A percentile compares a stretch with the other conserved stretches of the same genome.
Evolutionary conservation across 2,113 vertebrate species (phyloP).

Genomic region (Protobothrops flavoviridis): DNA sequence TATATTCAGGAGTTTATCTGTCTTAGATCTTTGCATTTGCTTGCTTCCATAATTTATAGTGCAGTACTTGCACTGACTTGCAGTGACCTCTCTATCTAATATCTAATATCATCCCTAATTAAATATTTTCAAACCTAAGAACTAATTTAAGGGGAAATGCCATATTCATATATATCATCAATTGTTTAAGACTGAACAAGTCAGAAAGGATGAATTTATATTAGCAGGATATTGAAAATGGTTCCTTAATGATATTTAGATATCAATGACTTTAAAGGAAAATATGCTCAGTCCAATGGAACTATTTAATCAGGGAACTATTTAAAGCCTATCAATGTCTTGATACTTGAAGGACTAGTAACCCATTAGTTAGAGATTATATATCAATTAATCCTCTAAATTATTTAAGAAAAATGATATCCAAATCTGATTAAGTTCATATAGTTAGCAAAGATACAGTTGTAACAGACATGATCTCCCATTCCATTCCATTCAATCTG

Average conservation of each 20-base stretch:
- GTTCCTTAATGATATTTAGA: neutral
- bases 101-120: neutral
- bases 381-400: neutral
- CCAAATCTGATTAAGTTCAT: neutral
- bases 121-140: neutral
- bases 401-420: neutral
- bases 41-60: neutral
- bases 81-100: neutral
- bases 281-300: neutral
- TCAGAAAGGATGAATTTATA: neutral
- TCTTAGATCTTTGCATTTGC: neutral
- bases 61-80: neutral
- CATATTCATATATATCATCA: neutral
- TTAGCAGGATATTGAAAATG: neutral
- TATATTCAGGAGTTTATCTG: neutral
- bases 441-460: neutral
- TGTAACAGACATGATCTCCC: neutral
- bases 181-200: neutral
- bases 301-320: neutral
- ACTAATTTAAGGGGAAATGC: neutral
- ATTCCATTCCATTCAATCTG: neutral
- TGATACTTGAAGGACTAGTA: neutral
- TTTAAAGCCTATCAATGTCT: neutral
- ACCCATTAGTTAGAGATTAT: neutral
- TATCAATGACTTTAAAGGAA: neutral